These are phyloP conservation scores for Galaxea fascicularis DNA, from an alignment of 92 coral and sea anemone species.

Conservation along the genomic window DNA sequence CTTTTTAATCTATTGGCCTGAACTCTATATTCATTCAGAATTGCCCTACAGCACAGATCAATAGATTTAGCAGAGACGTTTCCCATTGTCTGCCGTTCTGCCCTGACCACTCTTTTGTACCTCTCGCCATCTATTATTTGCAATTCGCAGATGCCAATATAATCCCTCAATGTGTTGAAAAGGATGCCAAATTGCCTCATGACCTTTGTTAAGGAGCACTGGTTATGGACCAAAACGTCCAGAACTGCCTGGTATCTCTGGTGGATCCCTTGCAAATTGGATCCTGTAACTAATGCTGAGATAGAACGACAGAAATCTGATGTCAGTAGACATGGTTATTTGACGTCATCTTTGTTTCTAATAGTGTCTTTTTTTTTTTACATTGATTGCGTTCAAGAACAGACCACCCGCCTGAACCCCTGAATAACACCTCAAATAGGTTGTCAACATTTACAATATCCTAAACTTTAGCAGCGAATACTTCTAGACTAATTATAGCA, in stretches of 20 bases:
- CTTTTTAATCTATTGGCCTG: no score
- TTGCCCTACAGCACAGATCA: not conserved
- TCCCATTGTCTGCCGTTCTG: not conserved
- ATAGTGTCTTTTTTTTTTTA: not conserved
- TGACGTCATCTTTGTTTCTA: slow-evolving; percentile 17
- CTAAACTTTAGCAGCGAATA: not conserved
- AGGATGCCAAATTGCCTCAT: slow-evolving; percentile 27
- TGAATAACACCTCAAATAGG: no score
- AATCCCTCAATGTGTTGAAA: slow-evolving; percentile 26
- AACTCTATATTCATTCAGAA: no score
- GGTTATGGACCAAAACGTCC: slow-evolving; percentile 10
- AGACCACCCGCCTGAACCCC: not conserved
- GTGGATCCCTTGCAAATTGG: slow-evolving; percentile 31
- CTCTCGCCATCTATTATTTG: not conserved
- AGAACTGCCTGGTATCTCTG: slow-evolving; percentile 30
- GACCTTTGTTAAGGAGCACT: slow-evolving; percentile 24
- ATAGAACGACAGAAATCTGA: slow-evolving; percentile 31
- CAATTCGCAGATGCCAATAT: slow-evolving; percentile 21
- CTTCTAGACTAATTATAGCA: not conserved
- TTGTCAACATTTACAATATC: not conserved
- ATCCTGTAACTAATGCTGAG: slow-evolving; percentile 37
- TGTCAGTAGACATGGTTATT: slow-evolving; percentile 7
- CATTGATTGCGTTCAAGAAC: not conserved
- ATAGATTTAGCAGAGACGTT: not conserved
- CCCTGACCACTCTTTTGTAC: not conserved